phyloP scores from a whole-genome alignment of 2,888 invertebrate species.

The Chrysolina haemoptera region DNA sequence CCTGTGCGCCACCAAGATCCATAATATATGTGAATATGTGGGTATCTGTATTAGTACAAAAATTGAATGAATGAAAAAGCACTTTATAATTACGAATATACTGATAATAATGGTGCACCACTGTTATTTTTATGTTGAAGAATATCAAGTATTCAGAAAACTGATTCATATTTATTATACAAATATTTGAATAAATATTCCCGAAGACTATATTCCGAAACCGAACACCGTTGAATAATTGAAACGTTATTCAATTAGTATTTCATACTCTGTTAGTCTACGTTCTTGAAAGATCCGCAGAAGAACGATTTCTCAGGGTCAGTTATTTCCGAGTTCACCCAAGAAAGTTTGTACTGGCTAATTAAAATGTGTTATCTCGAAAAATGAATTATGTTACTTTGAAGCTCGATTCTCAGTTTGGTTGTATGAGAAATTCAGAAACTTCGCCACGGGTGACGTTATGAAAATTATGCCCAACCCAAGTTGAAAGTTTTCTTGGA shows the following conservation, averaged over 20 bases:
- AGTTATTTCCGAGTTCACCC: slow-evolving; percentile 18
- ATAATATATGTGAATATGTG: no score
- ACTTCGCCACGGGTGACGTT: background rate
- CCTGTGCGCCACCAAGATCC: no score
- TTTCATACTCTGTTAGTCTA: background rate
- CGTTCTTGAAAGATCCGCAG: background rate
- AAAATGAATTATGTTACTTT: slow-evolving; percentile 35
- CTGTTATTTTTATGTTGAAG: no score
- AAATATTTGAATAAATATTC: background rate
- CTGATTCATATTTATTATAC: no score
- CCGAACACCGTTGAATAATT: background rate
- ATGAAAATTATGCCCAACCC: background rate
- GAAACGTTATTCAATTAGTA: background rate
- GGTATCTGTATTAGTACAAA: no score
- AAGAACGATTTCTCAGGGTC: slow-evolving; percentile 1
- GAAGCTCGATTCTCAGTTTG: slow-evolving; percentile 31
- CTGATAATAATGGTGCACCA: no score
- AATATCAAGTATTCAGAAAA: no score
- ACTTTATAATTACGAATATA: no score
- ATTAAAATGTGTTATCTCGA: slow-evolving; percentile 44
- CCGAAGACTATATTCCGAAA: background rate
- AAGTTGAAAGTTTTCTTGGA: background rate
- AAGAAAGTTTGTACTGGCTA: slow-evolving; percentile 31
- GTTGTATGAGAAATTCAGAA: slow-evolving; percentile 2
- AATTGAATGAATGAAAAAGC: no score